Evolutionary conservation across 2,888 invertebrate species (phyloP), one percentile per base, ranked within the genome.

Genomic region (Tetrapedia diversipes): DNA sequence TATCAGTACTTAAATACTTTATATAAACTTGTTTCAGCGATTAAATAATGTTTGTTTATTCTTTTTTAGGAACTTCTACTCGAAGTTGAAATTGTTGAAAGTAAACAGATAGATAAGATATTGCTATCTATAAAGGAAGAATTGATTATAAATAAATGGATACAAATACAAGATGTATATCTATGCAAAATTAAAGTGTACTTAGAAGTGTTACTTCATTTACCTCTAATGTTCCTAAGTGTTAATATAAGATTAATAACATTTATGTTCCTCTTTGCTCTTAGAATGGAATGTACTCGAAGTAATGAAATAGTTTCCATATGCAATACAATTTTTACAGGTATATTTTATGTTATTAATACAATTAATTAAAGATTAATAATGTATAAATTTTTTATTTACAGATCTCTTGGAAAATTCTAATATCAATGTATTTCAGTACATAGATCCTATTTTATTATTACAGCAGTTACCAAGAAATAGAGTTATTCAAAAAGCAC

Each of bases 391-490:
- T 61, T n/a, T 53, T 64, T 22, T 16, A 39, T 27, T 80, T 81
- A 16, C 68, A 89, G 90, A 90, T 70, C 66, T 85, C 16, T 68
- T 86, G 53, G 86, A 87, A 61, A 84, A 81, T 37, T 70, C 76
- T 6, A 86, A 84, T 43, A 53, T 89, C 8, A 77, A 88, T 32
- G 43, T 89, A 41, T 83, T 89, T 8, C 81, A 85, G 16, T 83
- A 80, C 22, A 67, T 90, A 43, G 77, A 87, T 39, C 80, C 86
- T 1, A 27, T 53, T n/a, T 64, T 79, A n/a, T 14, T 88, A 3
- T 64, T 87, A 51, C 29, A 68, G 7, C 82, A 86, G 34, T 83
- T 89, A 16, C 49, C 77, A 19, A 65, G 73, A 22, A 81, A 78
- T 54, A 75, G 63, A 61, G 67, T 77, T 43, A 68, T 84, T n/a